phyloP scores from a whole-genome alignment of 2,797 vertebrate genomes.

The Bradypodion ventrale region DNA sequence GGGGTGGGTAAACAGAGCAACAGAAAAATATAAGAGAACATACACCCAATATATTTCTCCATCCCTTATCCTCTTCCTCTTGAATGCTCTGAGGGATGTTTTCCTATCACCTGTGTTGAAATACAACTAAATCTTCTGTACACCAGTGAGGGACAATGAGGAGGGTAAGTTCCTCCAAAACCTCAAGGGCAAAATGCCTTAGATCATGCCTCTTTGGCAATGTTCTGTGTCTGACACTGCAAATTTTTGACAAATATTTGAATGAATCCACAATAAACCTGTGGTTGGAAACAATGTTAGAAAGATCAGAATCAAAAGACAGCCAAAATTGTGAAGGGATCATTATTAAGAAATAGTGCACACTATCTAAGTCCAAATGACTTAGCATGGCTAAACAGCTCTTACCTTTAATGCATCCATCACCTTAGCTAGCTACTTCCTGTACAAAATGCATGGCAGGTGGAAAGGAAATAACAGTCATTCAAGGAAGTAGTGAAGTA shows the following conservation, averaged over 20 bases:
- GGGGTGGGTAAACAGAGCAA: neutral
- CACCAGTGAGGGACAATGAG: no score
- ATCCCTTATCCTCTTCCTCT: neutral
- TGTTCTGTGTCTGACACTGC: neutral
- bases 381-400: neutral
- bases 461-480: neutral
- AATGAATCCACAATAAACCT: neutral
- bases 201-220: neutral
- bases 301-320: neutral
- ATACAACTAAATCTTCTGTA: no score
- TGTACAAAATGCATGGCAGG: neutral
- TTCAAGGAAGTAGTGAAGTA: neutral
- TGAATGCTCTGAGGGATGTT: neutral
- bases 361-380: neutral
- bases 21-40: neutral
- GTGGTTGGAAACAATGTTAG: neutral
- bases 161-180: no score
- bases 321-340: neutral
- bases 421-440: neutral
- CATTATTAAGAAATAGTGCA: neutral
- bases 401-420: neutral
- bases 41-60: neutral
- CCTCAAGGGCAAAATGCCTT: neutral
- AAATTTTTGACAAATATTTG: neutral
- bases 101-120: neutral